These are phyloP conservation scores for Neoarius graeffei DNA, from an alignment of 2,113 vertebrate species.

Conservation along the genomic window DNA sequence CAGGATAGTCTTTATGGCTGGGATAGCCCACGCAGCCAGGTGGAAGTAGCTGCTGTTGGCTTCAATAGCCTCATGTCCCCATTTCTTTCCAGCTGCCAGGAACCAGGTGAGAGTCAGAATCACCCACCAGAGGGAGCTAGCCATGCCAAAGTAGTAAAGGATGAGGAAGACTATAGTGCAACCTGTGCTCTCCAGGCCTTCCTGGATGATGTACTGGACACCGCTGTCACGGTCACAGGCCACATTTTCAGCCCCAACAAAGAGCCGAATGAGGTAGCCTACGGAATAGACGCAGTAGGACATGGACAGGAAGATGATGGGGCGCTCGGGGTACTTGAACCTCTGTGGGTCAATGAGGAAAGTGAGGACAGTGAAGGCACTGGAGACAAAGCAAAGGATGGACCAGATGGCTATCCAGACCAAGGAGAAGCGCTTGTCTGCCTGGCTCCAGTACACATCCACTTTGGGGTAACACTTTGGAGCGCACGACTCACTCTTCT, in stretches of 20 bases:
- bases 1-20: slow-evolving; percentile 93
- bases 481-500: slow-evolving; percentile 91
- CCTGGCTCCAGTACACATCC: slow-evolving; percentile 95
- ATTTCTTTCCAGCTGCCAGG: slow-evolving; percentile 93
- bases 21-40: slow-evolving; percentile 93
- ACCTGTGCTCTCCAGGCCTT: slow-evolving; percentile 95
- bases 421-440: slow-evolving; percentile 90
- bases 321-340: slow-evolving; percentile 95
- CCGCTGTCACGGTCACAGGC: slow-evolving; percentile 93
- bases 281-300: slow-evolving; percentile 96
- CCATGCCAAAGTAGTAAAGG: slow-evolving; percentile 98
- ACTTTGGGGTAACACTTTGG: slow-evolving; percentile 88
- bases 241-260: slow-evolving; percentile 89
- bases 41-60: slow-evolving; percentile 99
- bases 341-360: slow-evolving; percentile 93
- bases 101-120: slow-evolving; percentile 96
- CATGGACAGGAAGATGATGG: slow-evolving; percentile 98
- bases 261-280: slow-evolving; percentile 93
- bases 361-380: slow-evolving; percentile 95
- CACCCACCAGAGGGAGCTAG: slow-evolving; percentile 97
- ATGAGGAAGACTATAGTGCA: slow-evolving; percentile 97
- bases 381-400: slow-evolving; percentile 92
- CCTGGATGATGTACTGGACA: slow-evolving; percentile 95
- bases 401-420: slow-evolving; percentile 96
- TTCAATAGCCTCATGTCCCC: slow-evolving; percentile 97